These are phyloP conservation scores for Chloropsis hardwickii DNA, from an alignment of 2,113 vertebrate species.

Conservation along the genomic window DNA sequence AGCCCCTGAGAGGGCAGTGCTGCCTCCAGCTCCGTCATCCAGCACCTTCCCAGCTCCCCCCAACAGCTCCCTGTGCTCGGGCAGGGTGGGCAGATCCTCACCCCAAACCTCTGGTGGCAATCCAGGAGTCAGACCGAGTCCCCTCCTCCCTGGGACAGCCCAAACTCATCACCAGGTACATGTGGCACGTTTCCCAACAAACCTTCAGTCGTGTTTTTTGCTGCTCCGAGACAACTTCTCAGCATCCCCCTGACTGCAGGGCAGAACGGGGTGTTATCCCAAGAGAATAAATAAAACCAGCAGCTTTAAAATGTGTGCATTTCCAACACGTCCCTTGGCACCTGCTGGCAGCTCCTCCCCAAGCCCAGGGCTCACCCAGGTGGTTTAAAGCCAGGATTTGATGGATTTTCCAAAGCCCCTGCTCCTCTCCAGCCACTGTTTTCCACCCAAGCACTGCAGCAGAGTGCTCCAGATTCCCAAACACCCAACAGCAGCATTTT, in stretches of 20 bases:
- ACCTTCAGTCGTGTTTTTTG: not conserved
- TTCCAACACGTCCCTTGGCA: not conserved
- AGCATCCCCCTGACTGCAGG: not conserved
- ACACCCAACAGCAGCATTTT: not conserved
- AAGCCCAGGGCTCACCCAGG: not conserved
- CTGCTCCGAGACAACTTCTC: not conserved
- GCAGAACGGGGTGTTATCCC: not conserved
- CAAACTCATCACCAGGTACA: not conserved
- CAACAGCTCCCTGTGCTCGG: not conserved
- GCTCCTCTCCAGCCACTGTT: not conserved
- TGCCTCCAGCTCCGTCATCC: not conserved
- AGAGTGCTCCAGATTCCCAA: not conserved
- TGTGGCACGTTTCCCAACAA: not conserved
- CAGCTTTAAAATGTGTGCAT: not conserved
- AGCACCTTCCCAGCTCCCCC: not conserved
- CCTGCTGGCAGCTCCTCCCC: not conserved
- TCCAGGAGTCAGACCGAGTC: not conserved
- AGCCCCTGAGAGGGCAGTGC: not conserved
- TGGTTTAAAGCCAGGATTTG: not conserved
- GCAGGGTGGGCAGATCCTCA: not conserved
- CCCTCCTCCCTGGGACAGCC: not conserved
- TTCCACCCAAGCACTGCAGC: not conserved
- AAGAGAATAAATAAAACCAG: not conserved
- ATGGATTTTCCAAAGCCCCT: not conserved
- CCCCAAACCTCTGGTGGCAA: not conserved